Conservation (phyloP, 2,797 vertebrate species). For the Rhynchotus rufescens region DNA sequence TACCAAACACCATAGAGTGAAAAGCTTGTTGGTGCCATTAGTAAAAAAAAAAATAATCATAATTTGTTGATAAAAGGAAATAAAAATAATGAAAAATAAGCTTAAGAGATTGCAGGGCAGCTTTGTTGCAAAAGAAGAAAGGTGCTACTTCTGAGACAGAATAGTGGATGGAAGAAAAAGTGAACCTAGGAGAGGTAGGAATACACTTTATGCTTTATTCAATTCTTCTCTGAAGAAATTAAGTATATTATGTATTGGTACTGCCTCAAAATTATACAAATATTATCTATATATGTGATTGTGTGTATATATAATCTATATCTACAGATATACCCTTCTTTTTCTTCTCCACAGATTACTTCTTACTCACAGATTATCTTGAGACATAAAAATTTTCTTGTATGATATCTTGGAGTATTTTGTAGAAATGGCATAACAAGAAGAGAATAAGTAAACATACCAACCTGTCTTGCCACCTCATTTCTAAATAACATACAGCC, state of each 20-base stretch:
- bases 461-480: not conserved
- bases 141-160: not conserved
- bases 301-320: too few species aligned
- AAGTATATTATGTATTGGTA: not conserved
- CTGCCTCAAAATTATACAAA: not conserved
- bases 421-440: not conserved
- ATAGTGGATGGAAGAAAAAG: not conserved
- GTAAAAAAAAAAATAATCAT: not conserved
- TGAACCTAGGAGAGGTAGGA: not conserved
- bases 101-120: not conserved
- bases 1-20: too few species aligned
- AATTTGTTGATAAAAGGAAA: not conserved
- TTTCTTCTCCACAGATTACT: not conserved
- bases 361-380: not conserved
- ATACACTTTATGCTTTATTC: not conserved
- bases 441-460: not conserved
- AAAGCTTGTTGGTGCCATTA: not conserved
- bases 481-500: not conserved
- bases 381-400: not conserved
- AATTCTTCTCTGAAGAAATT: not conserved
- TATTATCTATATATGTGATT: too few species aligned
- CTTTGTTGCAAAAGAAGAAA: not conserved
- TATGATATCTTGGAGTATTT: not conserved
- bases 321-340: not conserved
- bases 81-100: not conserved